A percentile compares a stretch with the other conserved stretches of the same genome.
phyloP scores from a whole-genome alignment of 2,888 invertebrate genomes.

The Acheta domesticus region DNA sequence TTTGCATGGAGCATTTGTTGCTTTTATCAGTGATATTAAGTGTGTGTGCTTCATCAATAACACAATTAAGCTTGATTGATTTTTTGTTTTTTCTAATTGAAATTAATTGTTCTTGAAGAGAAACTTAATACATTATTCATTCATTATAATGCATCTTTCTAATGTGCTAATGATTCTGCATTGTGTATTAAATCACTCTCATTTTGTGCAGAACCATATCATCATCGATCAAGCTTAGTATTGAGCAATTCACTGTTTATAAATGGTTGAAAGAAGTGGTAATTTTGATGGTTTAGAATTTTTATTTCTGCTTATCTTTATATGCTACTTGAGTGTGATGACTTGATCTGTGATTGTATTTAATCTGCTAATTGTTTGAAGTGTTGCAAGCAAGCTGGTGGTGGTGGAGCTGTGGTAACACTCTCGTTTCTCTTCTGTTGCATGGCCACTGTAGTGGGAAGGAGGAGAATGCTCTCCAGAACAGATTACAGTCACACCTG shows the following conservation, averaged over 20 bases:
- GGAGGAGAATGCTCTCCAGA: constrained; percentile 64
- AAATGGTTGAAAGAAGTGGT: not conserved
- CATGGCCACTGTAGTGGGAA: constrained; percentile 60
- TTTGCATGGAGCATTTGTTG: not conserved
- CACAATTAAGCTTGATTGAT: no score
- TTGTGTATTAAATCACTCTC: no score
- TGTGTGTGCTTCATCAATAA: no score
- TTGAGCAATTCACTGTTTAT: not conserved
- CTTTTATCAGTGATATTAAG: constrained; percentile 3
- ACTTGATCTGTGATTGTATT: constrained; percentile 23
- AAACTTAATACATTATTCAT: no score
- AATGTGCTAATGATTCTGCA: no score
- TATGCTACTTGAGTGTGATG: constrained; percentile 3
- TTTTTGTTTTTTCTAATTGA: no score
- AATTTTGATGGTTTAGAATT: not conserved
- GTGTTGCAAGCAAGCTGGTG: constrained; percentile 28
- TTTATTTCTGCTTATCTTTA: constrained; percentile 5
- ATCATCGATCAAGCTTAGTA: not conserved
- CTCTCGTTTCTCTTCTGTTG: constrained; percentile 52
- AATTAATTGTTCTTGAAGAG: no score
- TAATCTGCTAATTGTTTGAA: constrained; percentile 29
- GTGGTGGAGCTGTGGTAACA: constrained; percentile 32
- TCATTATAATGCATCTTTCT: no score
- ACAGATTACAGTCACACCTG: constrained; percentile 64
- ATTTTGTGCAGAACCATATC: not conserved